Evolutionary conservation across 2,113 vertebrate genomes (phyloP).

Genomic region (Eclectus roratus): DNA sequence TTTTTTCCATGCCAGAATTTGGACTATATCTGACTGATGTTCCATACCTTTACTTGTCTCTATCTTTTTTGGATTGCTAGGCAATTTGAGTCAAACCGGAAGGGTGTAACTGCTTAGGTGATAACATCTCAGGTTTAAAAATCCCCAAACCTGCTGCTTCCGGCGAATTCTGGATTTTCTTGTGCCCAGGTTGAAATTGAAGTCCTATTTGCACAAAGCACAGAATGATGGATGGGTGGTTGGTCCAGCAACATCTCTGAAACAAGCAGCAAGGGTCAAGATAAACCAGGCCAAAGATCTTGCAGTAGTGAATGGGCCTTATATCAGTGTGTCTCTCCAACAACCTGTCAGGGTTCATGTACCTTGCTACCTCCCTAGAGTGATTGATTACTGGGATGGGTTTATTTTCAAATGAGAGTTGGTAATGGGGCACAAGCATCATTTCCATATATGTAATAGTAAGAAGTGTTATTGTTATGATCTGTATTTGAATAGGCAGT

Average conservation of each 20-base stretch:
- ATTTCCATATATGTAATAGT: background rate
- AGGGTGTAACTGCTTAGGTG: background rate
- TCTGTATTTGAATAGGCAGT: background rate
- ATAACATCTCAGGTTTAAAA: background rate
- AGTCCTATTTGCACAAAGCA: background rate
- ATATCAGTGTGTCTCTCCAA: accelerated
- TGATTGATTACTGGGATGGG: background rate
- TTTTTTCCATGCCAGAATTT: background rate
- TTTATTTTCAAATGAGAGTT: background rate
- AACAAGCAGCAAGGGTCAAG: background rate
- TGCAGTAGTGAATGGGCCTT: background rate
- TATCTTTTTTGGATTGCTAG: background rate
- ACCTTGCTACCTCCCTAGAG: background rate
- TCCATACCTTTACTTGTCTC: background rate
- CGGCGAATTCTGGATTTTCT: background rate
- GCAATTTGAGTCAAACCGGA: background rate
- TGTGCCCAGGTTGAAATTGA: background rate
- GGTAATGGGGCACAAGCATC: background rate
- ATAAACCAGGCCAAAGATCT: background rate
- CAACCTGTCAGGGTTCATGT: background rate
- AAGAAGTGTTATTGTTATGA: background rate
- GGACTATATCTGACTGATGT: background rate
- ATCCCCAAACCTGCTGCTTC: background rate
- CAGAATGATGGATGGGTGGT: background rate
- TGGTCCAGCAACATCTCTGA: background rate